Conservation (phyloP, 2,113 vertebrate species). For the Microcebus griseorufus region DNA sequence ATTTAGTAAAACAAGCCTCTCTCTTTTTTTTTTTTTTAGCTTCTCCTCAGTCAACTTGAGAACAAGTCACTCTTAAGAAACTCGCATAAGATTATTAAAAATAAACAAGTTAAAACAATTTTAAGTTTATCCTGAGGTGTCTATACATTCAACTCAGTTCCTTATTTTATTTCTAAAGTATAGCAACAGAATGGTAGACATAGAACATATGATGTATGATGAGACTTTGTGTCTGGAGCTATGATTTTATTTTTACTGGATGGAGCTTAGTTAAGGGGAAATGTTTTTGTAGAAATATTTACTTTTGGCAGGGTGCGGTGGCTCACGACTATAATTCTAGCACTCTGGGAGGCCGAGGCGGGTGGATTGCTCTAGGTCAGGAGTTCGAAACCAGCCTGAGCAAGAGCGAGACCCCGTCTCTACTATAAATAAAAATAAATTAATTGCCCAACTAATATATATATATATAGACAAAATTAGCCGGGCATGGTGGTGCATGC, state of each 20-base stretch:
- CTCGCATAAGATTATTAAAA: not conserved
- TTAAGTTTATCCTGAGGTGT: not conserved
- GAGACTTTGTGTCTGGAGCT: not conserved
- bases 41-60: no score
- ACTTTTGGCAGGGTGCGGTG: no score
- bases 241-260: not conserved
- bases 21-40: not conserved
- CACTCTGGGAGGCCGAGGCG: no score
- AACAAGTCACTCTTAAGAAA: not conserved
- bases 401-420: no score
- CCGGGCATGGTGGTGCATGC: no score
- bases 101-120: not conserved
- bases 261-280: not conserved
- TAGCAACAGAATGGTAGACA: not conserved
- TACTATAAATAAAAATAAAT: no score
- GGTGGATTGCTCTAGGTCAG: no score
- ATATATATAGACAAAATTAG: no score
- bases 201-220: not conserved
- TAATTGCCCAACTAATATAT: no score
- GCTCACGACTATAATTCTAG: no score
- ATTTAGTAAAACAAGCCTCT: not conserved
- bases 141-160: not conserved
- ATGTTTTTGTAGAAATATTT: constrained; percentile 3
- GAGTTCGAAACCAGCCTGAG: no score
- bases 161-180: not conserved